Conservation (phyloP, 2,888 invertebrate species). For the Calliopum simillimum region DNA sequence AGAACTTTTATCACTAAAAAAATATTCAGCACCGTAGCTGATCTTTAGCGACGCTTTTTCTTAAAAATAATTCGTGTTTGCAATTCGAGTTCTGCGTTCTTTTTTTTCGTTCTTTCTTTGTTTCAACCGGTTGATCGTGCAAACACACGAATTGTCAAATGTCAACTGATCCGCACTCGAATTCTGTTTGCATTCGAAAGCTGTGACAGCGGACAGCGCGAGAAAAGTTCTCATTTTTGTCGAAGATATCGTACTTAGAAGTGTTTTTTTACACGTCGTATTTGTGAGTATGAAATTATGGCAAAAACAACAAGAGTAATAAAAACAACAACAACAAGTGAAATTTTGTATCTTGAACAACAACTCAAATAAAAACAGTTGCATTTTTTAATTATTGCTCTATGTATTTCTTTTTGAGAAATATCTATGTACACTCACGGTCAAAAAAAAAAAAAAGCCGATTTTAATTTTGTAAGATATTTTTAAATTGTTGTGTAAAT, state of each 20-base stretch:
- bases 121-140: neutral
- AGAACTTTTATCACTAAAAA: no score
- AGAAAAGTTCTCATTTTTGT: constrained; percentile 16
- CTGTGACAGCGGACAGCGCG: no score
- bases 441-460: no score
- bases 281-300: constrained; percentile 44
- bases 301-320: constrained; percentile 32
- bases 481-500: no score
- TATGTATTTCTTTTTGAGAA: no score
- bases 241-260: neutral
- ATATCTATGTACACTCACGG: no score
- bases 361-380: constrained; percentile 6
- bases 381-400: neutral
- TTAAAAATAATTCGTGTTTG: no score
- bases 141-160: constrained; percentile 61
- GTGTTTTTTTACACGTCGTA: constrained; percentile 37
- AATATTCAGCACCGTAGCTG: neutral
- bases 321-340: no score
- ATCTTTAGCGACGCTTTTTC: neutral
- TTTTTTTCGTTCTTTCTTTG: no score
- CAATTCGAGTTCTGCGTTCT: neutral
- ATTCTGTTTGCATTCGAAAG: constrained; percentile 57
- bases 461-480: no score
- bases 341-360: no score
- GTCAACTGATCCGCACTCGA: constrained; percentile 66